Percentiles rank a stretch among this genome's conserved stretches.
Conservation (phyloP, 2,113 vertebrate genomes). For the Myiozetetes cayanensis region DNA sequence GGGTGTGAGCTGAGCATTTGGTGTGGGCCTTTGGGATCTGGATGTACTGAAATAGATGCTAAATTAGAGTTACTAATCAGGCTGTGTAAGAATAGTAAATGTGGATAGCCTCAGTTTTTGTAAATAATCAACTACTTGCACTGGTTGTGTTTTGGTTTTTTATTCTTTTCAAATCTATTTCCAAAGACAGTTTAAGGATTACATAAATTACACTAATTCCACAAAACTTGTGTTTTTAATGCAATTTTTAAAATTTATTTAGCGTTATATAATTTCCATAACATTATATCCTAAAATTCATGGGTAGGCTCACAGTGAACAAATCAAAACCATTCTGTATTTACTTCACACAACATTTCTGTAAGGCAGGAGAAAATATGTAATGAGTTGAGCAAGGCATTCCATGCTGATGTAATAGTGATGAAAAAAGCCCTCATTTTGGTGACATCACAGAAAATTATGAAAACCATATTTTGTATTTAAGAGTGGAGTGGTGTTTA, state of each 20-base stretch:
- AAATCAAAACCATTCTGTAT: background rate
- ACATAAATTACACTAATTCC: background rate
- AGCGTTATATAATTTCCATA: background rate
- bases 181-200: background rate
- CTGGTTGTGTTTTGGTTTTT: background rate
- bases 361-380: background rate
- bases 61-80: background rate
- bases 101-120: background rate
- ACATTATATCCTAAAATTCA: background rate
- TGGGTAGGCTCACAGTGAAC: background rate
- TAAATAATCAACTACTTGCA: background rate
- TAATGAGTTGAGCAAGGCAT: background rate
- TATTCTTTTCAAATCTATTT: background rate
- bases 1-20: background rate
- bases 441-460: constrained; percentile 50
- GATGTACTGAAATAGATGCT: background rate
- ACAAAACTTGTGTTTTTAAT: constrained; percentile 1
- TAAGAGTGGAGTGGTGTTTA: constrained; percentile 63
- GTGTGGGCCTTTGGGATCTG: background rate
- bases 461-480: constrained; percentile 64
- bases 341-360: background rate
- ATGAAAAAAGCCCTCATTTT: background rate
- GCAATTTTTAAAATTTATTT: background rate
- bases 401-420: background rate
- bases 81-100: background rate